Percentiles rank a stretch among this genome's conserved stretches.
These are phyloP conservation scores for Lampropteryx suffumata DNA, from an alignment of 2,888 invertebrate species.

Conservation along the genomic window DNA sequence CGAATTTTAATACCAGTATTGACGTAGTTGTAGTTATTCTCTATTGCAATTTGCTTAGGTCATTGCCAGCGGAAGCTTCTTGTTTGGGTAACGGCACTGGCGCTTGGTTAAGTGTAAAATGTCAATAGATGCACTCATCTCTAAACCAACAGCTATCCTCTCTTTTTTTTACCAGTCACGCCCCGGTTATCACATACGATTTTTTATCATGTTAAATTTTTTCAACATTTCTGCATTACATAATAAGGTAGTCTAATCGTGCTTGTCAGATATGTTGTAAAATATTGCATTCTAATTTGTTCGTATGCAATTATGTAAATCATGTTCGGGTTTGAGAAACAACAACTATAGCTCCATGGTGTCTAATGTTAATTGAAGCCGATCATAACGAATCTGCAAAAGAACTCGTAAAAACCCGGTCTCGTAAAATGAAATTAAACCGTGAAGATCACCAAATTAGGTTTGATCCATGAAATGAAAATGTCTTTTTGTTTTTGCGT, in stretches of 20 bases:
- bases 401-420: conserved; percentile 24
- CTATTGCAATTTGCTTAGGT: conserved; percentile 46
- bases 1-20: neutral
- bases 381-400: conserved; percentile 13
- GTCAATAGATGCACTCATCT: conserved; percentile 51
- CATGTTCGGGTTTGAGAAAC: conserved; percentile 27
- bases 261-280: conserved; percentile 30
- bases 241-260: conserved; percentile 23
- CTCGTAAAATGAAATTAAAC: conserved; percentile 22
- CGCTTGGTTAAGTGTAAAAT: conserved; percentile 55
- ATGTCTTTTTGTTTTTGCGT: conserved; percentile 34
- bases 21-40: conserved; percentile 1
- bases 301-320: conserved; percentile 32
- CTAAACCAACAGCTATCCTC: conserved; percentile 1
- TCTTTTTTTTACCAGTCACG: conserved; percentile 15
- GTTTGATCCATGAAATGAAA: conserved; percentile 39
- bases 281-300: conserved; percentile 30
- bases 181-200: conserved; percentile 22
- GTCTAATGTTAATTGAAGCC: conserved; percentile 28
- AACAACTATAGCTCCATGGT: conserved; percentile 3
- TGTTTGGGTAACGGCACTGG: conserved; percentile 62
- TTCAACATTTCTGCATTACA: conserved; percentile 31
- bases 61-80: conserved; percentile 68
- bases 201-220: conserved; percentile 26
- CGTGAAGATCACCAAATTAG: conserved; percentile 41